Evolutionary conservation across 2,888 invertebrate genomes (phyloP).

Genomic region (Halictus quadricinctus): DNA sequence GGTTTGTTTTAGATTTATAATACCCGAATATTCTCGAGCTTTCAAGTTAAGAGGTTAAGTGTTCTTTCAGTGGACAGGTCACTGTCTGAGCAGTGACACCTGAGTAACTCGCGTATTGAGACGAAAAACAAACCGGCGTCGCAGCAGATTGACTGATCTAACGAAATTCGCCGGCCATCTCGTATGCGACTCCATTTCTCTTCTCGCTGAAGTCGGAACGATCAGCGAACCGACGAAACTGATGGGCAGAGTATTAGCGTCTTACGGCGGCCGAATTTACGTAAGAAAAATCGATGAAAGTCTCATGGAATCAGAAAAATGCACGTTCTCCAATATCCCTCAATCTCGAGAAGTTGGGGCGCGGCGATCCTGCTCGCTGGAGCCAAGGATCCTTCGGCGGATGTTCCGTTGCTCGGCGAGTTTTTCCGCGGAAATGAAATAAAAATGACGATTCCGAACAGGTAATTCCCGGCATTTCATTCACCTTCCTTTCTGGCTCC

Average conservation of each 20-base stretch:
- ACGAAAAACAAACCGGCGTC: too few species aligned
- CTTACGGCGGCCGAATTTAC: not conserved
- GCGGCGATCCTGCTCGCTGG: constrained; percentile 33
- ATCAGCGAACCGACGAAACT: too few species aligned
- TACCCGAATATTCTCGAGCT: too few species aligned
- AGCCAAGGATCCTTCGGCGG: constrained; percentile 45
- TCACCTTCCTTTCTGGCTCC: constrained; percentile 42
- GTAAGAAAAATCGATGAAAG: constrained; percentile 20
- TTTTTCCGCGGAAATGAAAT: constrained; percentile 72
- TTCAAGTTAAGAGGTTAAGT: not conserved
- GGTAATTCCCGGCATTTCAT: constrained; percentile 77
- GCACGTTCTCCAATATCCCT: constrained; percentile 43
- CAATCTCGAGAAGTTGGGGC: constrained; percentile 39
- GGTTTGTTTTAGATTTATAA: too few species aligned
- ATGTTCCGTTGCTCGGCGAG: constrained; percentile 56
- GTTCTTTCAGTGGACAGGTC: not conserved
- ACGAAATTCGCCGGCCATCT: not conserved
- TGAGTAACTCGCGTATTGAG: too few species aligned
- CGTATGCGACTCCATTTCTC: not conserved
- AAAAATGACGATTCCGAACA: constrained; percentile 77
- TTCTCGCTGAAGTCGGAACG: not conserved
- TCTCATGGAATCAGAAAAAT: constrained; percentile 37
- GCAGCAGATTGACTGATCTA: too few species aligned
- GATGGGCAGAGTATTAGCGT: not conserved
- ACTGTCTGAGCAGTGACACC: too few species aligned